These are phyloP conservation scores for Orcinus orca DNA, from an alignment of 2,113 vertebrate genomes.

Conservation along the genomic window DNA sequence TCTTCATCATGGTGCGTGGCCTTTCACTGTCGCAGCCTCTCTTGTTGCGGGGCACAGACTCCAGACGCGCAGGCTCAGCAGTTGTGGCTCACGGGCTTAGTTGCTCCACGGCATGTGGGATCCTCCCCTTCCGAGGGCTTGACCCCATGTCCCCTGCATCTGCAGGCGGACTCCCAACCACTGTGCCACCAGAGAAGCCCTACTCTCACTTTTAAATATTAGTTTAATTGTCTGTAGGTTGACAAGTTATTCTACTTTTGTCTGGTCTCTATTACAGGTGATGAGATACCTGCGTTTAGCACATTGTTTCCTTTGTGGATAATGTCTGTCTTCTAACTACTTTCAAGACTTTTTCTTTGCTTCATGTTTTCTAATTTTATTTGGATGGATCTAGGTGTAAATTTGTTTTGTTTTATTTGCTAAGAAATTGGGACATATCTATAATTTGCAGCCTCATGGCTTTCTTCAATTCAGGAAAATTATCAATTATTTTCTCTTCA, in stretches of 20 bases:
- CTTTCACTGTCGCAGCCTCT: too few species aligned
- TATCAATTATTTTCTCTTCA: background rate
- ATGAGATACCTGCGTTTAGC: background rate
- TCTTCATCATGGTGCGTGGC: too few species aligned
- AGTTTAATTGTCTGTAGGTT: background rate
- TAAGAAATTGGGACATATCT: background rate
- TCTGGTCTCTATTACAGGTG: background rate
- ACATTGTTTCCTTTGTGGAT: background rate
- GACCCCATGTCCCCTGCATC: too few species aligned
- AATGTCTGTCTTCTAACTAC: background rate
- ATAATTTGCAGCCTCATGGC: background rate
- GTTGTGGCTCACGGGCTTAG: too few species aligned
- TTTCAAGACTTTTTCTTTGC: background rate
- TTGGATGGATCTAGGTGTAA: background rate
- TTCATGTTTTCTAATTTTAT: background rate
- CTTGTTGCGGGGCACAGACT: too few species aligned
- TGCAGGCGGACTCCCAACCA: too few species aligned
- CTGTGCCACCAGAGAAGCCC: too few species aligned
- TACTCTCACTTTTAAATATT: background rate
- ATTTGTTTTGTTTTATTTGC: background rate
- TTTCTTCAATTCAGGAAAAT: background rate
- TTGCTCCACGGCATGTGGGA: too few species aligned
- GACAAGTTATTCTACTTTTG: background rate
- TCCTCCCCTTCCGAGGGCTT: too few species aligned
- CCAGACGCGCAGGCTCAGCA: too few species aligned